Evolutionary conservation across 2,113 vertebrate species (phyloP).

Genomic region (Chascanopsetta lugubris): DNA sequence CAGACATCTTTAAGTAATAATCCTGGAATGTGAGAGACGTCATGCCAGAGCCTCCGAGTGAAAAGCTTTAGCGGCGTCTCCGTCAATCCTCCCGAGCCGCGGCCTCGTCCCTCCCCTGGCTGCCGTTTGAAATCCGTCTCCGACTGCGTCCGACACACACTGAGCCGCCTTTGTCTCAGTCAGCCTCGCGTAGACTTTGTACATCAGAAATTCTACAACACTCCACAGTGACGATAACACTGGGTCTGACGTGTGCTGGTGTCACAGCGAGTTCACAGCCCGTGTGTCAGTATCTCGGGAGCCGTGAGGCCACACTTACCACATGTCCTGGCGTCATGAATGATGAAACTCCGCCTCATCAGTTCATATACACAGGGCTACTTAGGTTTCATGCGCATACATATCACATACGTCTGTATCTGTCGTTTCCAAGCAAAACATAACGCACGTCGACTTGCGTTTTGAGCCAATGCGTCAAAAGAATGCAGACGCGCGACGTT

Average conservation of each 20-base stretch:
- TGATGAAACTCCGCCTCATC: no score
- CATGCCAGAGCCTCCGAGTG: slow-evolving; percentile 61
- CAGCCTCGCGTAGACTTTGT: background rate
- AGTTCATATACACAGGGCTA: no score
- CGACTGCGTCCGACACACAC: background rate
- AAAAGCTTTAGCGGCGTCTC: slow-evolving; percentile 63
- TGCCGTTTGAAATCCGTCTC: slow-evolving; percentile 25
- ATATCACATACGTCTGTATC: no score
- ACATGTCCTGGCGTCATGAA: no score
- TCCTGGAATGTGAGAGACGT: slow-evolving; percentile 71
- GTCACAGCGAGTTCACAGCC: no score
- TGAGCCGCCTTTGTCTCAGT: background rate
- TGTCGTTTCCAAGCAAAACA: no score
- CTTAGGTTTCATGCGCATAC: no score
- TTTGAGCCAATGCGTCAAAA: no score
- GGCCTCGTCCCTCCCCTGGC: slow-evolving; percentile 20
- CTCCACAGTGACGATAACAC: background rate
- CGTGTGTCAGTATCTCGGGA: no score
- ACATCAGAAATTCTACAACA: background rate
- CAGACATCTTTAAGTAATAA: slow-evolving; percentile 80
- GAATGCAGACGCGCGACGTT: no score
- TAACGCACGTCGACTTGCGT: no score
- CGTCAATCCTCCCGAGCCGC: slow-evolving; percentile 42
- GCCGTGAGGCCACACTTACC: no score
- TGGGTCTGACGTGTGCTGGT: background rate